Conservation (phyloP, 2,888 invertebrate species). For the Trachelus stipa region DNA sequence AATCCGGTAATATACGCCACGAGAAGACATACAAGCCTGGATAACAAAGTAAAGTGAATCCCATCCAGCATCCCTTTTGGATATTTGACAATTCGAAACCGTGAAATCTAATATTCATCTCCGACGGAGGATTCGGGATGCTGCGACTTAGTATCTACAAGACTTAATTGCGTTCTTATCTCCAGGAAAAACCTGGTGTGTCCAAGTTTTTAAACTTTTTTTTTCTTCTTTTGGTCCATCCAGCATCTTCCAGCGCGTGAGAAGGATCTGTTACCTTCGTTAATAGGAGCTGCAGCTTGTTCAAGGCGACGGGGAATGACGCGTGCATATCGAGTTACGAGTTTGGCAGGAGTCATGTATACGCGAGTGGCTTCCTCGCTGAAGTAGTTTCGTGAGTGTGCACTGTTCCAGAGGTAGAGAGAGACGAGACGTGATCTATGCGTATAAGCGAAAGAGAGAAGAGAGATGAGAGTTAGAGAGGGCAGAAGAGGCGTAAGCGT, state of each 20-base stretch:
- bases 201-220: background rate
- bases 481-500: background rate
- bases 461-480: background rate
- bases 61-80: no score
- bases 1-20: background rate
- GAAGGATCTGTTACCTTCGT: slow-evolving; percentile 2
- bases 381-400: background rate
- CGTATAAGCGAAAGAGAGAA: background rate
- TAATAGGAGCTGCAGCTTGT: background rate
- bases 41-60: background rate
- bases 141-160: background rate
- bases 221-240: background rate
- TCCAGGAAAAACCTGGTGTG: slow-evolving; percentile 18
- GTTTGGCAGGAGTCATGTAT: slow-evolving; percentile 24
- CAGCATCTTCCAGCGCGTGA: background rate
- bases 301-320: background rate
- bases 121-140: background rate
- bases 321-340: slow-evolving; percentile 13
- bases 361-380: background rate
- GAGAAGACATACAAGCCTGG: background rate
- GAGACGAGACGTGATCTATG: background rate
- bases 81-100: no score
- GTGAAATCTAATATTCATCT: background rate
- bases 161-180: slow-evolving; percentile 36
- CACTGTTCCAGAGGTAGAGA: background rate